Conservation (phyloP, 1,140 invertebrate species). For the Pomacea maculata region DNA sequence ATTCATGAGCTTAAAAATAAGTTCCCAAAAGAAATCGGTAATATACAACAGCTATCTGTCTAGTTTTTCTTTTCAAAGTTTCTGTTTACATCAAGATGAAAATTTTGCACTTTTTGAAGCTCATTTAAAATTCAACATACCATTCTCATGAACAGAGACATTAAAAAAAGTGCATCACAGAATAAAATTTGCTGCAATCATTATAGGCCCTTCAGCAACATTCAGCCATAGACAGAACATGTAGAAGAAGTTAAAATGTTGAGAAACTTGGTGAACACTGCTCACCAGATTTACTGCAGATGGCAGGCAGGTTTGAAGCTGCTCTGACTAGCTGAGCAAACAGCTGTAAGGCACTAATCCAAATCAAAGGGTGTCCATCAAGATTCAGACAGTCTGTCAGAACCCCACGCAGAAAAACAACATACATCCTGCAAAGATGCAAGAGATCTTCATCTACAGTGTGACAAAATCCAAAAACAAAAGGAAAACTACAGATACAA, state of each 20-base stretch:
- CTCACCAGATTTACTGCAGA: constrained; percentile 17
- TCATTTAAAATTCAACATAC: no score
- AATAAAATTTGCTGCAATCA: no score
- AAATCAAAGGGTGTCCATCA: constrained; percentile 6
- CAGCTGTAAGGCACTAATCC: constrained; percentile 5
- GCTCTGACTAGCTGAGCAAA: constrained; percentile 7
- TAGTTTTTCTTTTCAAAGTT: no score
- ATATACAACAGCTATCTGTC: no score
- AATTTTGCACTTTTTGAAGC: no score
- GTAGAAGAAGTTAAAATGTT: no score
- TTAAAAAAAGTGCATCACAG: no score
- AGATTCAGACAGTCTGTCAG: constrained; percentile 12
- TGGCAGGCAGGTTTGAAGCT: not conserved
- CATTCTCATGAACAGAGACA: not conserved
- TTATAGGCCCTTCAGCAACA: no score
- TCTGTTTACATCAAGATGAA: no score
- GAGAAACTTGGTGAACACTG: not conserved
- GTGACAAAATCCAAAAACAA: not conserved
- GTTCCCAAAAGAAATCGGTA: no score
- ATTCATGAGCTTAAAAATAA: no score
- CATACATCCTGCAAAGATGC: not conserved
- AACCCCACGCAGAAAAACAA: constrained; percentile 11
- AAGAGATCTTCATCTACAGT: not conserved
- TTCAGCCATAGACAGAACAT: no score
- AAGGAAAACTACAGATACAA: not conserved